phyloP scores from a whole-genome alignment of 2,888 invertebrate species.

The Noctuana brunneofusca region DNA sequence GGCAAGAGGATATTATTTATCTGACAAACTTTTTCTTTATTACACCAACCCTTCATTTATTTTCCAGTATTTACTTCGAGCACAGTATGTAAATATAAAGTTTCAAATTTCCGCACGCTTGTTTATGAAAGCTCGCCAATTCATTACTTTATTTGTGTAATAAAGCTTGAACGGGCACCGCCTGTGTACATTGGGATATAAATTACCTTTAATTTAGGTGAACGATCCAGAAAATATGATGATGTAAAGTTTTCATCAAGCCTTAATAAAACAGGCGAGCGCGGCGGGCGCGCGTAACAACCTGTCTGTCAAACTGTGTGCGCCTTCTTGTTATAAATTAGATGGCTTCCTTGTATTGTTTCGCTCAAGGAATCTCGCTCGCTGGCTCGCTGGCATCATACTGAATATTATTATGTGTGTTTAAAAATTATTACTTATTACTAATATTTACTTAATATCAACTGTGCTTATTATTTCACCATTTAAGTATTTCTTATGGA shows the following conservation, averaged over 20 bases:
- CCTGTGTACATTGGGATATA: conserved; percentile 73
- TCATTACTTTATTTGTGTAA: conserved; percentile 79
- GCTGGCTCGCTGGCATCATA: too few species aligned
- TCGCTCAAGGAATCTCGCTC: background rate
- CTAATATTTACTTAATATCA: too few species aligned
- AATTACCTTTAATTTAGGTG: conserved; percentile 80
- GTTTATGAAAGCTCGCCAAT: conserved; percentile 70
- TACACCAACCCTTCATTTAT: conserved; percentile 48
- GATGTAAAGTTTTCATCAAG: conserved; percentile 76
- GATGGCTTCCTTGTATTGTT: conserved; percentile 41
- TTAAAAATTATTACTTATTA: background rate
- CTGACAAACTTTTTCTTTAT: conserved; percentile 13
- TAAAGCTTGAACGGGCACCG: conserved; percentile 71
- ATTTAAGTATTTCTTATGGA: too few species aligned
- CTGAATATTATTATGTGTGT: background rate
- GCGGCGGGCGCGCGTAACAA: conserved; percentile 41
- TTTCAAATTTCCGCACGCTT: conserved; percentile 67
- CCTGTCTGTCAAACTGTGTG: conserved; percentile 42
- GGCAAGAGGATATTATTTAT: conserved; percentile 14
- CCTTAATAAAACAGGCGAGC: conserved; percentile 58
- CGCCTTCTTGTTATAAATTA: conserved; percentile 53
- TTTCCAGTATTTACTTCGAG: conserved; percentile 54
- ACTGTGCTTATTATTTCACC: too few species aligned
- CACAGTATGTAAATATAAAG: conserved; percentile 65
- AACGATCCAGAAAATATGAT: conserved; percentile 78